Base-by-base conservation (phyloP, 1,140 invertebrate genomes). In the Dreissena rostriformis region DNA sequence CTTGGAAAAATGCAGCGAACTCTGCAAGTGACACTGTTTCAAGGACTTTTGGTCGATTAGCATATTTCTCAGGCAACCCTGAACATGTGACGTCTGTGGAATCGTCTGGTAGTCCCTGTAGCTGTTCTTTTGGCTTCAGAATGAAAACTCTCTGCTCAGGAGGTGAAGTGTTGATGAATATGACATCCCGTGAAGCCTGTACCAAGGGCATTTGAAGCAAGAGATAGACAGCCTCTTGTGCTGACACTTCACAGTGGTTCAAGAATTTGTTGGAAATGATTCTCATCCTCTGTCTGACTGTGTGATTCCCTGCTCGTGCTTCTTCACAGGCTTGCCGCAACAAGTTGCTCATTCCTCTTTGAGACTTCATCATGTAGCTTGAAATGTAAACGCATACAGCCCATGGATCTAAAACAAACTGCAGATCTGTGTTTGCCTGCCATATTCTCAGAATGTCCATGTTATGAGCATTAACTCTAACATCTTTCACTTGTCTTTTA, bases 371-470 rank as follows among this genome's bases (percentile, higher is more conserved):
- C 12, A 86, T 84, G 29, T 87, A 87, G 28, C 52, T 67, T 52
- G 77, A 75, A 24, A 87, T 86, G 49, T 86, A 86, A n/a, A 67
- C 77, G 65, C 80, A 82, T 19, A 82, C 63, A 55, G 82, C 82
- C 67, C 74, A 88, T 19, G 80, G 71, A 55, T 88, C 87, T 14
- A 87, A 15, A 49, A 88, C 73, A 73, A 52, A 86, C 39, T 86
- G 87, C 10, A 88, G 51, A 57, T 86, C 84, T 71, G 53, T 79
- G 51, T 88, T 88, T 26, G 87, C 82, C 75, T 79, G 51, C 85
- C 87, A 88, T 28, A 67, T 73, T 57, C 73, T 26, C 55, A 86
- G 52, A n/a, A 86, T 24, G 24, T 65, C 2, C 55, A 75, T 67
- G 39, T 81, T 86, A 57, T 88, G 78, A 22, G 52, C 24, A 81